Conservation (phyloP, 2,113 vertebrate species). For the Nycticryphes semicollaris region DNA sequence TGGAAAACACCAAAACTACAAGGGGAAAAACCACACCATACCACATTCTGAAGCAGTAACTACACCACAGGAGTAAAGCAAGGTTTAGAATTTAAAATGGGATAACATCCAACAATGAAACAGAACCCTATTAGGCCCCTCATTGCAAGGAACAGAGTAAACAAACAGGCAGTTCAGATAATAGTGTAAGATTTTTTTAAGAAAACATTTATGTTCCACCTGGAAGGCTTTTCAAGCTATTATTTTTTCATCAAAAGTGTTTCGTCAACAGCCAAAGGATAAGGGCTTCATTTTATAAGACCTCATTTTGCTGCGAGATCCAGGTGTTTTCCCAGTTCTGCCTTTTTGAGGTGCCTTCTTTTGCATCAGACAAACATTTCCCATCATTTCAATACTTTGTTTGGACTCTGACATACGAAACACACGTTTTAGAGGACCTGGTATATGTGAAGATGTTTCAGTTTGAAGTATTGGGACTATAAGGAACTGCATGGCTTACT, state of each 20-base stretch:
- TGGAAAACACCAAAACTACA: background rate
- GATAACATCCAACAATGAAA: background rate
- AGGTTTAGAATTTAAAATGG: background rate
- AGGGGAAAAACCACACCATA: background rate
- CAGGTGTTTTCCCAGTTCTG: background rate
- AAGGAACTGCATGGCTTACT: background rate
- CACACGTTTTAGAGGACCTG: background rate
- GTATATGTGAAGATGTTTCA: background rate
- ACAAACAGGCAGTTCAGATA: background rate
- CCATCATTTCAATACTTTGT: background rate
- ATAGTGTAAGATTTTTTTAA: background rate
- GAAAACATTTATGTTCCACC: background rate
- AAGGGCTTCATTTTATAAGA: background rate
- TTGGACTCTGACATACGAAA: background rate
- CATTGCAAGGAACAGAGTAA: background rate
- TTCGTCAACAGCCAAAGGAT: background rate
- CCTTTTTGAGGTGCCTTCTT: background rate
- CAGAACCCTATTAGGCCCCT: background rate
- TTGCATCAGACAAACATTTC: background rate
- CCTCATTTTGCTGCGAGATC: background rate
- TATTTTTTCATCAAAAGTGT: background rate
- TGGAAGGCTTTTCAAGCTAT: background rate
- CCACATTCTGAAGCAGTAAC: background rate
- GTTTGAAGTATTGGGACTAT: background rate
- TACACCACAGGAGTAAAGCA: background rate